These are phyloP conservation scores for Resseliella maxima DNA, from an alignment of 2,888 invertebrate genomes.

Conservation along the genomic window DNA sequence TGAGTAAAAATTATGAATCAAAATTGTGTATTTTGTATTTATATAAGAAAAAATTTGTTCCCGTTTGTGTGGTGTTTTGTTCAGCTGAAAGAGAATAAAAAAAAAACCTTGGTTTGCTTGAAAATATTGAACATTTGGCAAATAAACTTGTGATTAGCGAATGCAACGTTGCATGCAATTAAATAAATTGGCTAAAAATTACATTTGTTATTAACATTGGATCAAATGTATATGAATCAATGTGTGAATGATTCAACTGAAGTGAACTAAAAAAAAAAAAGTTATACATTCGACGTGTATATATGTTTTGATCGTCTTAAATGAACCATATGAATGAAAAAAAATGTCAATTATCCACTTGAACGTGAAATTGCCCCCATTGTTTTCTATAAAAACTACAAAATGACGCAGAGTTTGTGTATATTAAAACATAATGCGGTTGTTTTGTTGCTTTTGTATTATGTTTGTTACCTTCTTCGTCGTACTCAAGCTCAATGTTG, in stretches of 20 bases:
- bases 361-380: background rate
- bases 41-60: background rate
- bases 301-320: background rate
- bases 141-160: no score
- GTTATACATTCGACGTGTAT: background rate
- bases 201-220: slow-evolving; percentile 32
- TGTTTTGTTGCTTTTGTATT: background rate
- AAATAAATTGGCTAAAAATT: background rate
- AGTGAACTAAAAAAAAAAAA: background rate
- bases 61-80: slow-evolving; percentile 2
- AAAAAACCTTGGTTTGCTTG: background rate
- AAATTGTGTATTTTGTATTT: background rate
- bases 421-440: background rate
- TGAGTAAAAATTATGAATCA: background rate
- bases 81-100: background rate
- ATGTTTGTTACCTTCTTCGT: slow-evolving; percentile 72
- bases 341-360: background rate
- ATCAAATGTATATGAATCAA: background rate
- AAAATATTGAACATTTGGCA: background rate
- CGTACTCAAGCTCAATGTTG: slow-evolving; percentile 78
- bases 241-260: slow-evolving; percentile 13
- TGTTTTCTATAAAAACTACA: background rate
- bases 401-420: background rate
- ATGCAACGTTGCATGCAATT: slow-evolving; percentile 32
- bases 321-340: background rate